Evolutionary conservation across 2,113 vertebrate species (phyloP), one percentile per base, ranked within the genome.

Genomic region (Panthera uncia): DNA sequence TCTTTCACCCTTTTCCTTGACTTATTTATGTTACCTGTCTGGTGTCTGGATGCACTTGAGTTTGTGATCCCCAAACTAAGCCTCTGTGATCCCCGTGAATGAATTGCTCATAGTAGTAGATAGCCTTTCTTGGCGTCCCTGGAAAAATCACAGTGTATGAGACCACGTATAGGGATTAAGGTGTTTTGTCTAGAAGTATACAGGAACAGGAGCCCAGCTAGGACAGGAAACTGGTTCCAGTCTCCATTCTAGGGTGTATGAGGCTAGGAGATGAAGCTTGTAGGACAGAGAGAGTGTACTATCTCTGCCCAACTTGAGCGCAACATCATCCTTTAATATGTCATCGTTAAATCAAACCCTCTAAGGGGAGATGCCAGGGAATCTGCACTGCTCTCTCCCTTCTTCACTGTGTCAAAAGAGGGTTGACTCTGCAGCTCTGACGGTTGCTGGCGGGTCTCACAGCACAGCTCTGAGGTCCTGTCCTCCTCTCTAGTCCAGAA

Each of bases 21-120:
- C 80, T 89, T 69, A 50, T 50, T 93, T 81, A 85, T 69, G 68
- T 33, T 25, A 31, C 81, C 63, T 89, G 16, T 41, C 63, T 95
- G 55, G 38, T 94, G 38, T 92, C 93, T 97, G 84, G 48, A 69
- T 83, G 48, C 74, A 71, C 73, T 36, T 16, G 41, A 92, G 79
- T 76, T 91, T 80, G 27, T 80, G 87, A 82, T 92, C 63, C 84
- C 86, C 61, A 65, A 13, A 21, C 55, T 94, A 50, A 94, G 94
- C 80, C 83, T 79, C 57, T 68, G 48, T 29, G 55, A 94, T 55
- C 73, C 52, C 31, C 21, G 65, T 69, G 31, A 93, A 92, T 87
- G 81, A 78, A 66, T 15, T 55, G 57, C 57, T 97, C 38, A 41
- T 41, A 71, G 63, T 66, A 87, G 57, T 80, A 84, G 91, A 71